phyloP scores from a whole-genome alignment of 1,140 invertebrate species.

The Episyrphus balteatus region DNA sequence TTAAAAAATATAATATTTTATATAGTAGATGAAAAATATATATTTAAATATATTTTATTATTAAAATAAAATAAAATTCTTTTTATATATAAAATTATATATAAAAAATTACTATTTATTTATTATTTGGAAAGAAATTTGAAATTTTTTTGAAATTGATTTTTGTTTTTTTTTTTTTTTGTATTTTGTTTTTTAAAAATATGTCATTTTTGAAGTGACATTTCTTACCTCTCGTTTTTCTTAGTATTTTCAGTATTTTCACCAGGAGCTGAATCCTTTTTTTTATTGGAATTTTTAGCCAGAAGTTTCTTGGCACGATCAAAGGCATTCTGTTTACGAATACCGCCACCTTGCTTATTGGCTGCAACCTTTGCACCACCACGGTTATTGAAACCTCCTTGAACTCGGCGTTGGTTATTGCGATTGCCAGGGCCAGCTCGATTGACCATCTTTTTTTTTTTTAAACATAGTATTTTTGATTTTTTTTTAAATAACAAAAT shows the following conservation, averaged over 20 bases:
- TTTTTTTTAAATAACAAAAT: conserved; percentile 2
- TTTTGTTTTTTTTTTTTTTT: conserved; percentile 11
- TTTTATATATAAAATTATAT: neutral
- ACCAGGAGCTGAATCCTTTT: conserved; percentile 33
- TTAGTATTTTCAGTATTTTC: conserved; percentile 15
- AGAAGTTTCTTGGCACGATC: conserved; percentile 39
- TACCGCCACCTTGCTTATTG: conserved; percentile 33
- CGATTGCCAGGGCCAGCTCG: conserved; percentile 36
- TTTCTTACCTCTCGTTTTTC: conserved; percentile 36
- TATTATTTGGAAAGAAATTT: conserved; percentile 6
- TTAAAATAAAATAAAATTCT: conserved; percentile 11
- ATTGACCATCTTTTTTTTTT: conserved; percentile 31
- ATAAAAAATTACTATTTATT: neutral
- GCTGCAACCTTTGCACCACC: conserved; percentile 29
- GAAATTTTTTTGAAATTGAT: conserved; percentile 10
- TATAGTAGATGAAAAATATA: too few species aligned
- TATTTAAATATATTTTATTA: neutral
- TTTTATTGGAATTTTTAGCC: conserved; percentile 38
- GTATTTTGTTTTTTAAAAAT: conserved; percentile 10
- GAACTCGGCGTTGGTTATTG: conserved; percentile 36
- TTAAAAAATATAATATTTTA: too few species aligned
- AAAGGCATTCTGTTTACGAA: conserved; percentile 38
- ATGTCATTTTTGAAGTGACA: conserved; percentile 9
- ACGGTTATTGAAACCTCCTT: conserved; percentile 37
- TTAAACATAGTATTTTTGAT: neutral